These are phyloP conservation scores for Laticauda laticaudata DNA, from an alignment of 2,113 vertebrate species.

Conservation along the genomic window DNA sequence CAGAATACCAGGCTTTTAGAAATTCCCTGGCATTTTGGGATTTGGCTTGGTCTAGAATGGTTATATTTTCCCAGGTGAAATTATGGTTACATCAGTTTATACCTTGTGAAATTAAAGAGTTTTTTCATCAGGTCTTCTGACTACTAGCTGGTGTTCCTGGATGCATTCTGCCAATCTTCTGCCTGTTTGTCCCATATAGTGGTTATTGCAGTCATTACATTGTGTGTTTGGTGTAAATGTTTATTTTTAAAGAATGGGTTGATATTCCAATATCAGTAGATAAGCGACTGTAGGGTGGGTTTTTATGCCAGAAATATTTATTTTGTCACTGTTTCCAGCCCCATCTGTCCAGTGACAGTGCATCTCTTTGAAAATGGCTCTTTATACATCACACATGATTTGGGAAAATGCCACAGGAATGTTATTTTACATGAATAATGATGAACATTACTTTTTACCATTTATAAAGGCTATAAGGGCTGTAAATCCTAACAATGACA, in stretches of 20 bases:
- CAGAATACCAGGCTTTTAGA: too few relatives aligned
- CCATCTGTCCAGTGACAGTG: not conserved
- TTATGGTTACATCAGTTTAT: not conserved
- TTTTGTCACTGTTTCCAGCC: not conserved
- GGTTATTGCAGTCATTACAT: not conserved
- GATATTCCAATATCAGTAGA: not conserved
- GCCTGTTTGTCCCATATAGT: not conserved
- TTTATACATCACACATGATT: not conserved
- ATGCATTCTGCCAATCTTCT: not conserved
- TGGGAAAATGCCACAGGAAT: not conserved
- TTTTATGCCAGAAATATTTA: not conserved
- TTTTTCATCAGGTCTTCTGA: not conserved
- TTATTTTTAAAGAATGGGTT: not conserved
- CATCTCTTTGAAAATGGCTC: not conserved
- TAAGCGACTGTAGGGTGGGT: not conserved
- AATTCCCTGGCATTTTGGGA: too few relatives aligned
- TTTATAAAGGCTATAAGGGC: not conserved
- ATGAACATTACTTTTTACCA: not conserved
- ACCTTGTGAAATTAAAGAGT: not conserved
- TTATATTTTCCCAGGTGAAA: not conserved
- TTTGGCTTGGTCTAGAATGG: not conserved
- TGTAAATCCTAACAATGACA: not conserved
- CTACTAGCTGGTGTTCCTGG: not conserved
- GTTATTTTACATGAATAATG: not conserved
- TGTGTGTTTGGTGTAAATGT: not conserved